A percentile compares a stretch with the other conserved stretches of the same genome.
phyloP scores from a whole-genome alignment of 2,113 vertebrate genomes.

The Dendropsophus ebraccatus region DNA sequence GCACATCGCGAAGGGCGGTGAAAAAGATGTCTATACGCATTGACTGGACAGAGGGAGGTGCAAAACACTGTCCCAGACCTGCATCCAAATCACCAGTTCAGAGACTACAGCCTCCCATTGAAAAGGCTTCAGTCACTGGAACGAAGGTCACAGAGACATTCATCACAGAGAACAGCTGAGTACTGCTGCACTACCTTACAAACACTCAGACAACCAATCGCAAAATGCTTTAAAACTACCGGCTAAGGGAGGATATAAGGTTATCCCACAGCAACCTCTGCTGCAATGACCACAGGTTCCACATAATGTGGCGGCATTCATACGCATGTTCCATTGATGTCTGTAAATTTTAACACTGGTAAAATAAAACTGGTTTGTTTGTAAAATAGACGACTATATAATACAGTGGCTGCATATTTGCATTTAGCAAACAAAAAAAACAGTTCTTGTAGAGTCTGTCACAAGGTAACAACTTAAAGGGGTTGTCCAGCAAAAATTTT shows the following conservation, averaged over 20 bases:
- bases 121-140: background rate
- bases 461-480: no score
- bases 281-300: background rate
- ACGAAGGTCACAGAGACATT: slow-evolving; percentile 6
- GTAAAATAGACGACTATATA: background rate
- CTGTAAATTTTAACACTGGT: background rate
- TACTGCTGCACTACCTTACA: background rate
- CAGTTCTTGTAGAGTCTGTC: no score
- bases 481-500: no score
- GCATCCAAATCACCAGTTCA: slow-evolving; percentile 4
- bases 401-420: background rate
- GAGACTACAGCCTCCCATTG: background rate
- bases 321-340: background rate
- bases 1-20: slow-evolving; percentile 56
- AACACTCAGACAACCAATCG: background rate
- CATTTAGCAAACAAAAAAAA: no score
- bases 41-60: slow-evolving; percentile 51
- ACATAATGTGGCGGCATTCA: background rate
- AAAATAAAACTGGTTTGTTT: slow-evolving; percentile 9
- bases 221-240: background rate
- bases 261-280: background rate
- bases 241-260: background rate
- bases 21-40: slow-evolving; percentile 58
- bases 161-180: slow-evolving; percentile 28
- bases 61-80: slow-evolving; percentile 22